phyloP scores from a whole-genome alignment of 2,797 vertebrate genomes.

The Mionectes olivaceus region DNA sequence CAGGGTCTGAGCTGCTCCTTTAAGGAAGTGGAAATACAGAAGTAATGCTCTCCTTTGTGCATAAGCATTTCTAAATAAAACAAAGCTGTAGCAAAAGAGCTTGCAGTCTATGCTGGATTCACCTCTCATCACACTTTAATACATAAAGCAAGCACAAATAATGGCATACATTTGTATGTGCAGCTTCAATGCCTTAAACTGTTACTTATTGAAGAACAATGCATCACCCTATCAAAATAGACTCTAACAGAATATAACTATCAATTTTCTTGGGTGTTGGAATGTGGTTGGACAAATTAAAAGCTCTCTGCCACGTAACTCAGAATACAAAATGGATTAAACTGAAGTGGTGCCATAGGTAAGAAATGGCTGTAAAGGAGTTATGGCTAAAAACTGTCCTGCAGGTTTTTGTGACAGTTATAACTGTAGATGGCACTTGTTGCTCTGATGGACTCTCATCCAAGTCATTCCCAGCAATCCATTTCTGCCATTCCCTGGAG shows the following conservation, averaged over 20 bases:
- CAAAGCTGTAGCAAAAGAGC: neutral
- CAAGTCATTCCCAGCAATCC: neutral
- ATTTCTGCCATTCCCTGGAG: neutral
- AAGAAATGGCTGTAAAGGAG: neutral
- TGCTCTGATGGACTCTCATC: neutral
- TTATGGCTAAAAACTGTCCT: neutral
- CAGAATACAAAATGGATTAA: slow-evolving; percentile 9
- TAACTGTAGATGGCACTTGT: neutral
- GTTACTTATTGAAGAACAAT: slow-evolving; percentile 29
- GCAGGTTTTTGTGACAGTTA: neutral
- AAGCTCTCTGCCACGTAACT: neutral
- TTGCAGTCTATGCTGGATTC: neutral
- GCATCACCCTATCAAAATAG: slow-evolving; percentile 30
- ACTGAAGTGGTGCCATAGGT: neutral
- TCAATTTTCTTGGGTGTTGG: slow-evolving; percentile 4
- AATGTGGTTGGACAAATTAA: slow-evolving; percentile 5
- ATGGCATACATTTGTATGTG: neutral
- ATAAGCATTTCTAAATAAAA: neutral
- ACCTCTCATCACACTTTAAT: neutral
- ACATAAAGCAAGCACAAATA: neutral
- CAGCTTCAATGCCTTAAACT: neutral
- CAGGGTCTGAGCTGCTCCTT: neutral
- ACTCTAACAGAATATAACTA: slow-evolving; percentile 16
- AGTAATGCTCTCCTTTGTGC: neutral
- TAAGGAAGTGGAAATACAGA: neutral